Conservation (phyloP, 2,113 vertebrate species). For the Rhodinocichla rosea region DNA sequence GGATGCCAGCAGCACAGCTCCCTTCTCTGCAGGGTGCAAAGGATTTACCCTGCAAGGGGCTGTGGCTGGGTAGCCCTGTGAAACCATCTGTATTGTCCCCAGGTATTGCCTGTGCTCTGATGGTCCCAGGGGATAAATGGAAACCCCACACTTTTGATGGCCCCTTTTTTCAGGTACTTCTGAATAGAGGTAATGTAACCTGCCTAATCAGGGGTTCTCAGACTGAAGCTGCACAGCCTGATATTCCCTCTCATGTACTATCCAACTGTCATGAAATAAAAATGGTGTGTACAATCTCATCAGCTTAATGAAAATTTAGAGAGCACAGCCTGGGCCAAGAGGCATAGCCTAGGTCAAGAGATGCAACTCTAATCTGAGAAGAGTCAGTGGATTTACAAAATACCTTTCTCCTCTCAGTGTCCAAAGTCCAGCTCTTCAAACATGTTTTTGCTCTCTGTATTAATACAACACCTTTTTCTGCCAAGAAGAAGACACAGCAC, state of each 20-base stretch:
- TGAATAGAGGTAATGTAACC: not conserved
- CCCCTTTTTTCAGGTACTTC: not conserved
- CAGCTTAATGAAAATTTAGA: not conserved
- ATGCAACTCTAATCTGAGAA: not conserved
- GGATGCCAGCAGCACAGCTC: not conserved
- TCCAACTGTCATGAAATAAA: not conserved
- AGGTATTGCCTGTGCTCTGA: not conserved
- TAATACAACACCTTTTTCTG: not conserved
- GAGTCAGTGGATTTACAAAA: not conserved
- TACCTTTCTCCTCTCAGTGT: not conserved
- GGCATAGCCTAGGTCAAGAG: not conserved
- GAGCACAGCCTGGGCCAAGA: not conserved
- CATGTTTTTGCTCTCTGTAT: not conserved
- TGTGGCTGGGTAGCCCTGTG: accelerated
- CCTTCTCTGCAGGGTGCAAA: not conserved
- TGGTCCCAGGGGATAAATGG: accelerated
- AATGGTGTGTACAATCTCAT: not conserved
- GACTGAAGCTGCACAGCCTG: not conserved
- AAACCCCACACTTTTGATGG: accelerated
- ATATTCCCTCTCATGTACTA: not conserved
- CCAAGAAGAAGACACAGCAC: not conserved
- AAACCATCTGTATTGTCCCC: not conserved
- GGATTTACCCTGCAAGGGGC: not conserved
- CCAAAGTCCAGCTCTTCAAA: not conserved
- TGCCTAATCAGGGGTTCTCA: not conserved